These are phyloP conservation scores for Agelastica alni DNA, from an alignment of 2,888 invertebrate species.

Conservation along the genomic window DNA sequence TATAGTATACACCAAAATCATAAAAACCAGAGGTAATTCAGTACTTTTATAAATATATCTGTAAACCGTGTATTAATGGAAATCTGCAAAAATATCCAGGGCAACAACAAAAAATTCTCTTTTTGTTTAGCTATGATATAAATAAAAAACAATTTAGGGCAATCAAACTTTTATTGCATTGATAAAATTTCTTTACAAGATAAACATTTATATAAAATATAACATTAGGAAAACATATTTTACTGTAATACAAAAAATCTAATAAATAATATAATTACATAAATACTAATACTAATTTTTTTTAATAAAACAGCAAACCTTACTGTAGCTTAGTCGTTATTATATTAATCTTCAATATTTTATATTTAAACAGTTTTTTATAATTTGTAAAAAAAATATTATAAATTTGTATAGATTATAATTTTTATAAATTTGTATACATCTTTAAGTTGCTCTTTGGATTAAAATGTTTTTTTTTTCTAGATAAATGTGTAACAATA, in stretches of 20 bases:
- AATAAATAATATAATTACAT: constrained; percentile 7
- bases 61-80: no score
- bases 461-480: no score
- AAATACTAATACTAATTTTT: not conserved
- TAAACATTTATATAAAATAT: constrained; percentile 6
- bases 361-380: not conserved
- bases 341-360: not conserved
- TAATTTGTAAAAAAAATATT: not conserved
- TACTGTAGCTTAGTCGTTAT: constrained; percentile 16
- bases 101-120: no score
- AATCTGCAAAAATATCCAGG: no score
- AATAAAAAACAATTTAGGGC: not conserved
- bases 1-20: no score
- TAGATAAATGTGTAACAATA: no score
- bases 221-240: constrained; percentile 5
- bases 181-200: constrained; percentile 9
- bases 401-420: no score
- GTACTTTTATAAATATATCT: no score
- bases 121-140: no score
- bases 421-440: no score
- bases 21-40: no score
- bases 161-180: constrained; percentile 15
- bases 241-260: constrained; percentile 7
- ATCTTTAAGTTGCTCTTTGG: no score
- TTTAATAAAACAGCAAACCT: constrained; percentile 4